Base-by-base conservation (phyloP, 1,140 invertebrate species). In the Rhopalosiphum padi region DNA sequence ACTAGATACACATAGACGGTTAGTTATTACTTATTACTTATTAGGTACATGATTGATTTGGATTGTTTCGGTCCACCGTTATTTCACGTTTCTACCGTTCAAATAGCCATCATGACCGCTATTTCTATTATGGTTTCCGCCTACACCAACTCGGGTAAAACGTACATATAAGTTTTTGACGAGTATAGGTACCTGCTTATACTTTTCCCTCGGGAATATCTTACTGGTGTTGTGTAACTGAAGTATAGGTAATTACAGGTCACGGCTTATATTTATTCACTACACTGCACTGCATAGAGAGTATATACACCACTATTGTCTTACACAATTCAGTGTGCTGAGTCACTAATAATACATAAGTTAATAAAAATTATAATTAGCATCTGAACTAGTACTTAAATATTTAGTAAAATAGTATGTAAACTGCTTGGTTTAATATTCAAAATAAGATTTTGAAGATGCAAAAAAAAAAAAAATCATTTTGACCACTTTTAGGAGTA, bases 131-230 rank as follows among this genome's bases (percentile, higher is more conserved):
- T 77, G 60, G n/a, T 77, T n/a, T 77, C 60, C 60, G n/a, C 60
- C 60, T 77, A 77, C 30, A n/a, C 60, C 15, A n/a, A n/a, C 60
- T 77, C 60, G 15, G n/a, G 60, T 68, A 68, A n/a, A n/a, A n/a
- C 30, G 30, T 68, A 68, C n/a, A n/a, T n/a, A n/a, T n/a, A n/a
- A n/a, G 30, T 21, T 35, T 77, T 77, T 7, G 60, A n/a, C 60
- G 60, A 68, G 60, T 55, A 25, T 68, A 60, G 11, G 60, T 15
- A 60, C 30, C 60, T 35, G n/a, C 60, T 21, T 77, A 68, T 68
- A n/a, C n/a, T 68, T 77, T 77, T 77, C 60, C n/a, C 60, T n/a
- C 30, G n/a, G 60, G 60, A 77, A 77, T 77, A 77, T 77, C n/a
- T n/a, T 77, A 77, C 15, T n/a, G 60, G 15, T 5, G 30, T n/a